Evolutionary conservation across 2,888 invertebrate genomes (phyloP), one percentile per base, ranked within the genome.

Genomic region (Dermolepida albohirtum): DNA sequence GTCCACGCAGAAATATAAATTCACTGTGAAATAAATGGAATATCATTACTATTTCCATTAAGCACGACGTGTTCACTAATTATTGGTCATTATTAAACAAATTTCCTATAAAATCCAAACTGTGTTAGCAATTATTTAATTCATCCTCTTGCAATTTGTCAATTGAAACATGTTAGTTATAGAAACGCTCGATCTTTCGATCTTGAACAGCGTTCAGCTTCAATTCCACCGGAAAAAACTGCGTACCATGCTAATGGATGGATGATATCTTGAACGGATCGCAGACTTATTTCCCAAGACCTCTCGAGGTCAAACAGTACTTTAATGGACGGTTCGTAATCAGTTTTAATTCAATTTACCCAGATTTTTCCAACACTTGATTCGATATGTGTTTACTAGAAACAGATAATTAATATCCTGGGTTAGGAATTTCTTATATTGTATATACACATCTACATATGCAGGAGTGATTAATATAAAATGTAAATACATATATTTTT

Each of bases 261-360:
- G 73, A 70, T 72, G 68, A 64, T 71, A 72, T 69, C 70, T 68
- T 62, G 71, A 64, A 67, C 70, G 67, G 69, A 70, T 70, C 71
- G 55, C 68, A 29, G 47, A 59, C n/a, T 47, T 69, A 67, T 66
- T 73, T 73, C 71, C 71, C 72, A 70, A 68, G 73, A 72, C 71
- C 71, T 68, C 69, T 52, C 29, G 66, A 70, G 72, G 72, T 72
- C 73, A 71, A 68, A 64, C 70, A 70, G 70, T 68, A 70, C 72
- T 67, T 70, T 71, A 68, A 70, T 70, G 67, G 70, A 74, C 71
- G 70, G 73, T 68, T 72, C 63, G 70, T 71, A 74, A 73, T 72
- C 71, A 71, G 70, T 71, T 71, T 47, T 71, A 70, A 72, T 72
- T 72, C 68, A 72, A 71, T 71, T 72, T 69, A 54, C 62, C 52